Conservation (phyloP, 1,140 invertebrate species). For the Drosophila punjabiensis region DNA sequence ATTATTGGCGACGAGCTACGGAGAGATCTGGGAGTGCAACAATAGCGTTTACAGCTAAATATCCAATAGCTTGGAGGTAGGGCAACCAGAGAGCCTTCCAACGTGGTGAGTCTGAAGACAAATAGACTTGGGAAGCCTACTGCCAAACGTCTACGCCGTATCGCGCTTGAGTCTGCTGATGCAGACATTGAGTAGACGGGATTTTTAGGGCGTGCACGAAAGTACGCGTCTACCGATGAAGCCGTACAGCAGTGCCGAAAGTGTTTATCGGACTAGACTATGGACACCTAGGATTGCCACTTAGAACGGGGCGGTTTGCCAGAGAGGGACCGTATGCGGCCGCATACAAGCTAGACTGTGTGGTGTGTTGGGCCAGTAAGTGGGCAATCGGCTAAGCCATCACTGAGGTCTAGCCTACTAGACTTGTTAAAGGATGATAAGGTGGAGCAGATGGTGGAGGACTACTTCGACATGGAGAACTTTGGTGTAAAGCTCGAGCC, state of each 20-base stretch:
- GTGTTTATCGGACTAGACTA: conserved; percentile 2
- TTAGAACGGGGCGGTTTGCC: background rate
- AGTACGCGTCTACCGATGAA: conserved; percentile 1
- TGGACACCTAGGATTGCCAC: background rate
- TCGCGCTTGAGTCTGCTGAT: conserved; percentile 16
- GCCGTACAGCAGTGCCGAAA: conserved; percentile 8
- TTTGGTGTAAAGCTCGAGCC: conserved; percentile 12
- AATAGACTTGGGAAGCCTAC: background rate
- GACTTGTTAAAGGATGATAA: conserved; percentile 4
- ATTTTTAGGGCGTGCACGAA: background rate
- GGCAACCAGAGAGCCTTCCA: background rate
- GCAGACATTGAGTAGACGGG: background rate
- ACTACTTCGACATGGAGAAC: conserved; percentile 12
- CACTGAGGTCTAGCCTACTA: conserved; percentile 9
- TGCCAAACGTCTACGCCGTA: conserved; percentile 6
- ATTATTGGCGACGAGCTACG: too few species aligned
- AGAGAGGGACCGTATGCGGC: background rate
- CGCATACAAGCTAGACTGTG: background rate
- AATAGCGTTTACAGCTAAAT: conserved; percentile 1
- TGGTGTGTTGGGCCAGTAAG: background rate
- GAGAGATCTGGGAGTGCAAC: background rate
- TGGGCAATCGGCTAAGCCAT: background rate
- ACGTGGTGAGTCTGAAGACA: conserved; percentile 8
- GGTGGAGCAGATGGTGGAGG: conserved; percentile 17
- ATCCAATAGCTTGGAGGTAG: conserved; percentile 13